Conservation (phyloP, 2,888 invertebrate genomes). For the Diarsia mendica region DNA sequence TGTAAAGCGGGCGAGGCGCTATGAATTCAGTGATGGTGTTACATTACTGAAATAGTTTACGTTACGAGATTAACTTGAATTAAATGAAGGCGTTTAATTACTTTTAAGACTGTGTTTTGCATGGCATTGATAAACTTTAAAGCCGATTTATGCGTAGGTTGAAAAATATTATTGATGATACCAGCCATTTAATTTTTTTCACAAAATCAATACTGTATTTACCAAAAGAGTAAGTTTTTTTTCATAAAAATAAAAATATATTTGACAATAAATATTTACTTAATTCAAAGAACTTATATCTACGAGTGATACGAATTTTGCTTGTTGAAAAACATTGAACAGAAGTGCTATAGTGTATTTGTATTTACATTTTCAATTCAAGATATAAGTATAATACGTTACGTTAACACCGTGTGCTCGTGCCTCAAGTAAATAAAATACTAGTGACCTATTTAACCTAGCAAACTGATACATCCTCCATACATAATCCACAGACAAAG, state of each 20-base stretch:
- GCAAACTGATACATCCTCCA: background rate
- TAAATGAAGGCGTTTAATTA: conserved; percentile 27
- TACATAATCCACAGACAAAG: background rate
- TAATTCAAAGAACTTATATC: no score
- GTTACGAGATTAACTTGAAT: conserved; percentile 2
- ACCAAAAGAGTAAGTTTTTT: no score
- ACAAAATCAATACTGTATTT: no score
- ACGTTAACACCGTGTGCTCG: no score
- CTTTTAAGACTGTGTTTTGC: background rate
- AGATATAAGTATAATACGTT: no score
- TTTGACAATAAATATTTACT: no score
- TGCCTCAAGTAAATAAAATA: background rate
- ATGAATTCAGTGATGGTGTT: background rate
- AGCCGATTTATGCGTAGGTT: background rate
- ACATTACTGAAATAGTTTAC: conserved; percentile 40
- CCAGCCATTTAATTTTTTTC: no score
- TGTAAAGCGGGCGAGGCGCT: conserved; percentile 5
- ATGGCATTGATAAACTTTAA: conserved; percentile 9
- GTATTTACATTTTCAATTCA: no score
- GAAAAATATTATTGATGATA: no score
- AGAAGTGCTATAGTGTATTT: background rate
- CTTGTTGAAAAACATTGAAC: no score
- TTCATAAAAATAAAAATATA: no score
- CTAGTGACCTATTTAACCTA: background rate
- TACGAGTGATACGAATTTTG: no score